phyloP scores from a whole-genome alignment of 2,888 invertebrate genomes.

The Monoplex corrugatus region DNA sequence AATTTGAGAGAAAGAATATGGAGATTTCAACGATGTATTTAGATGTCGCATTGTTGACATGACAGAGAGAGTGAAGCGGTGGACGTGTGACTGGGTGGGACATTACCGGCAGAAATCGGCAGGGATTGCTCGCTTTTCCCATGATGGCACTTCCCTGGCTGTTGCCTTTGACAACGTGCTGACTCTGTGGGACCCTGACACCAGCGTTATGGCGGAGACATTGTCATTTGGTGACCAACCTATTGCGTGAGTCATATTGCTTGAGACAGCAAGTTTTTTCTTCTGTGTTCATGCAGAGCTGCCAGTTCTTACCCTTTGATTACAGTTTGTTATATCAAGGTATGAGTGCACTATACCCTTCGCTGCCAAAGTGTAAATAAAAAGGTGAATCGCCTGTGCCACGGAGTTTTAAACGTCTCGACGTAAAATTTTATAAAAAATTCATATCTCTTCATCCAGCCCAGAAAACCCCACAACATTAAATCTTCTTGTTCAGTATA shows the following conservation, averaged over 20 bases:
- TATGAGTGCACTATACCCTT: too few species aligned
- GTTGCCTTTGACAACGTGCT: constrained; percentile 87
- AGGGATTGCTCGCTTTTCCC: constrained; percentile 86
- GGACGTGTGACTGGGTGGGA: constrained; percentile 87
- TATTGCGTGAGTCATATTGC: constrained; percentile 62
- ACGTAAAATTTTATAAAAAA: too few species aligned
- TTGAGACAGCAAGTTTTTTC: too few species aligned
- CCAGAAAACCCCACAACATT: too few species aligned
- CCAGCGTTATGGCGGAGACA: constrained; percentile 70
- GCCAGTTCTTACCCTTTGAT: too few species aligned
- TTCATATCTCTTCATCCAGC: too few species aligned
- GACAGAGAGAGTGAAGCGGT: constrained; percentile 84
- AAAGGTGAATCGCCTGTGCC: too few species aligned
- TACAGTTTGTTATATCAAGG: too few species aligned
- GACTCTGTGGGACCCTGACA: constrained; percentile 87
- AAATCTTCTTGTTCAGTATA: too few species aligned
- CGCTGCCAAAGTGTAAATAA: too few species aligned
- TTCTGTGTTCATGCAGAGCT: too few species aligned
- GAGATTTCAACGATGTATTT: neutral
- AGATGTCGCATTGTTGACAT: neutral
- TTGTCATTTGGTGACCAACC: constrained; percentile 53
- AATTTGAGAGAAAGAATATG: neutral
- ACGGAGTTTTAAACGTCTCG: too few species aligned
- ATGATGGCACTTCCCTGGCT: constrained; percentile 89
- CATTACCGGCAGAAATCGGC: constrained; percentile 85